Base-by-base conservation (phyloP, 2,113 vertebrate genomes). In the Ophthalmolycus amberensis region DNA sequence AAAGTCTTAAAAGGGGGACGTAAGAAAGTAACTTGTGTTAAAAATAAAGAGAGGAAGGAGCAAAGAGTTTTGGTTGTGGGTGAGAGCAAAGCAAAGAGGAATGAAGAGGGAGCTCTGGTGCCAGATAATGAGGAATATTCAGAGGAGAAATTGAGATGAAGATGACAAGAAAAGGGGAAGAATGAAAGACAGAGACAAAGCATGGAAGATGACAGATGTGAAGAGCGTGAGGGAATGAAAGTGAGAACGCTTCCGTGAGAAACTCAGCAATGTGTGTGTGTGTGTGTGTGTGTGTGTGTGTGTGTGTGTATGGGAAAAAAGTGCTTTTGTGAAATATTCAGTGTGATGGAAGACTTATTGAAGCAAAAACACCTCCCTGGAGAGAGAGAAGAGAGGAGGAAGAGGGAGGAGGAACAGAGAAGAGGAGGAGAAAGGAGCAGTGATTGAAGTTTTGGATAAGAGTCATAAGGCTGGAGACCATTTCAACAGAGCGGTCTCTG, bases 371-470 rank as follows among this genome's bases (percentile, higher is more conserved):
- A 81, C 63, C 44, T 90, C 88, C 85, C 87, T 64, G 69, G 86
- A 85, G 92, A 89, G 70, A 75, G 56, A 59, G 50, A 78, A 60
- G 42, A 75, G 76, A 86, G 48, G 62, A 72, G 78, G 69, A 83
- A 82, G 81, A 72, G 66, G 58, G 72, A 59, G 65, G 80, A 77
- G 63, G 87, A 84, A 72, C 69, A 87, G 78, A 65, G 76, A 77
- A 54, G 75, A 84, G 75, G 86, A 85, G 71, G 83, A 89, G 84
- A 83, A 77, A 80, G 85, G 80, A 87, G 67, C 37, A 63, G 73
- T 67, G 89, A 92, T 88, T 90, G 82, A 88, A 89, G 90, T 77
- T 92, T 91, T 82, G 88, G 85, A 86, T 92, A 84, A 85, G 85
- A 90, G 79, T 92, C 90, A 86, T 89, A 78, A 87, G 88, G 75